Evolutionary conservation across 2,888 invertebrate genomes (phyloP), one percentile per base, ranked within the genome.

Genomic region (Sericinus montela): DNA sequence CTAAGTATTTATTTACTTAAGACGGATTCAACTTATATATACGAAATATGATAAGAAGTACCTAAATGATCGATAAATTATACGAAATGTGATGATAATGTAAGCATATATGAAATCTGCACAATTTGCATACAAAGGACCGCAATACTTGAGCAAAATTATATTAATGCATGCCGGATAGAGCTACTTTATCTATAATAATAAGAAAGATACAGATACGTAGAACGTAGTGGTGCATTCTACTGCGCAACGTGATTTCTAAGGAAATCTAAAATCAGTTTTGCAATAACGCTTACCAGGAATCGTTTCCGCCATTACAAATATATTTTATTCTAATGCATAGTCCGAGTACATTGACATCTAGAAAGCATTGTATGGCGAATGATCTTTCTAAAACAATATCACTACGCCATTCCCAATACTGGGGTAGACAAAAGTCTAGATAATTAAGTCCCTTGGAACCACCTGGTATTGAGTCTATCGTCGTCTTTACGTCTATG

Each of bases 251-350:
- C 14, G 42, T 11, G 42, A 48, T 41, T 48, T 48, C 48, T 37
- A 48, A 42, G 48, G 42, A 48, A 48, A 48, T 42, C 48, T 42
- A 42, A 48, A 48, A 48, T 48, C 48, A 42, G 42, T 48, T 42
- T 42, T 37, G 48, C 48, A 48, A 48, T 48, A 37, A 30, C 13
- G 41, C 42, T 30, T 48, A 48, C 48, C 25, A 30, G 37, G 48
- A 48, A 48, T 32, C 37, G 37, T 32, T 47, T 10, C 41, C 40
- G 23, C 47, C 47, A 47, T 29, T 47, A 35, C 40, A 32, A n/a
- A n/a, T n/a, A n/a, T 14, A 19, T 19, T 2, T 19, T 5, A 19
- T 25, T 16, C 36, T 29, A 15, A 19, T 2, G 13, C 29, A 40
- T 46, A 34, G 32, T n/a, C n/a, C n/a, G n/a, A n/a, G n/a, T 37